Conservation (phyloP, 2,888 invertebrate species). For the Augochlorella aurata region DNA sequence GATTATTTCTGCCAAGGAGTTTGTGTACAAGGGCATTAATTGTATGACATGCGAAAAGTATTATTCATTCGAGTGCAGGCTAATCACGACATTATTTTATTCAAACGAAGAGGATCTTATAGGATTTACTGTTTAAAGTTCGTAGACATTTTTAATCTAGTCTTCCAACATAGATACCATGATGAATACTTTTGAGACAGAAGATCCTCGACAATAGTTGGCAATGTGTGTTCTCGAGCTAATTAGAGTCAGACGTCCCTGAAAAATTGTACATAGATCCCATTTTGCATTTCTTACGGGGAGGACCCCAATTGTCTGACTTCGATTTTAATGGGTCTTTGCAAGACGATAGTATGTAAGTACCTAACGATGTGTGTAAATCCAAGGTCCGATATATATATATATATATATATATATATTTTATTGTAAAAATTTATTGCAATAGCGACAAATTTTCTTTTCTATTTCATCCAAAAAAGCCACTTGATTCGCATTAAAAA, state of each 20-base stretch:
- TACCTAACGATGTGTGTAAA: too few relatives aligned
- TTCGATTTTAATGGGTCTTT: too few relatives aligned
- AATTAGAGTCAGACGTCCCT: constrained; percentile 40
- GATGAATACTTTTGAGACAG: constrained; percentile 29
- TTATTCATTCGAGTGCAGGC: constrained; percentile 59
- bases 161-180: constrained; percentile 73
- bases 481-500: too few relatives aligned
- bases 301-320: too few relatives aligned
- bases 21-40: constrained; percentile 64
- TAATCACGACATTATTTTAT: constrained; percentile 53
- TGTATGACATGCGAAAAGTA: constrained; percentile 59
- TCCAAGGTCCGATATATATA: too few relatives aligned
- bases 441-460: too few relatives aligned
- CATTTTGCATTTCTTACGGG: constrained; percentile 34
- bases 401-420: too few relatives aligned
- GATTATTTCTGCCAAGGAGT: constrained; percentile 33
- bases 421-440: too few relatives aligned
- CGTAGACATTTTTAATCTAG: constrained; percentile 75
- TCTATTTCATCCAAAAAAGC: too few relatives aligned
- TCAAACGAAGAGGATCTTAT: constrained; percentile 46
- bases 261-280: constrained; percentile 61
- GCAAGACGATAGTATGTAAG: too few relatives aligned
- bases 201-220: constrained; percentile 34
- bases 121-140: constrained; percentile 60
- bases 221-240: constrained; percentile 39